Conservation (phyloP, 2,797 vertebrate species). For the Falco peregrinus region DNA sequence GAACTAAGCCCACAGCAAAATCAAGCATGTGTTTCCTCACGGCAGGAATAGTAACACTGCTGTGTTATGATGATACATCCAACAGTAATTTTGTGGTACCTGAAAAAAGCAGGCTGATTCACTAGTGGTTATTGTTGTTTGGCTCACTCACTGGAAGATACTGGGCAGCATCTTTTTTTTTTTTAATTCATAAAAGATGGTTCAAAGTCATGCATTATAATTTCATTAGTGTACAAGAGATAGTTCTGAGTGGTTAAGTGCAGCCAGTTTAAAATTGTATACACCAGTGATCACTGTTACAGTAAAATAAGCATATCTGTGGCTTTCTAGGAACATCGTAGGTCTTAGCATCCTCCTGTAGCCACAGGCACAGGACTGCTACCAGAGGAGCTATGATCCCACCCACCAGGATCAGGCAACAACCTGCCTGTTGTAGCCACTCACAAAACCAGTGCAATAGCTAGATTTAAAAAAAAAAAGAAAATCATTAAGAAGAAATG, state of each 20-base stretch:
- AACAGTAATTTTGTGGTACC: background rate
- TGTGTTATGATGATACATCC: background rate
- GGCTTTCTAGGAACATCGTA: background rate
- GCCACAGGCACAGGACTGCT: background rate
- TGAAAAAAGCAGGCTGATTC: background rate
- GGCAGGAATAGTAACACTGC: background rate
- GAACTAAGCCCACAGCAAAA: background rate
- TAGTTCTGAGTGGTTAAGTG: background rate
- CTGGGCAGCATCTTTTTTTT: background rate
- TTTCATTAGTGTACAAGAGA: background rate
- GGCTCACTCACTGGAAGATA: background rate
- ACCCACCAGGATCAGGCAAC: background rate
- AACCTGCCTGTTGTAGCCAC: background rate
- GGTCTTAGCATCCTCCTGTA: background rate
- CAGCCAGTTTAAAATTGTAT: background rate
- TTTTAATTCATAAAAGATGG: background rate
- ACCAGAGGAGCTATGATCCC: background rate
- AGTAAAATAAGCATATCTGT: background rate
- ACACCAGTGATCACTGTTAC: background rate
- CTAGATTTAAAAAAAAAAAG: background rate
- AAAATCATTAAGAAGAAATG: background rate
- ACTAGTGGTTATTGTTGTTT: background rate
- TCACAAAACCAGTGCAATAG: background rate
- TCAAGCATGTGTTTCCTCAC: background rate
- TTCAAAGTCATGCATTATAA: background rate